Conservation (phyloP, 2,797 vertebrate genomes). For the Gymnocypris eckloni region DNA sequence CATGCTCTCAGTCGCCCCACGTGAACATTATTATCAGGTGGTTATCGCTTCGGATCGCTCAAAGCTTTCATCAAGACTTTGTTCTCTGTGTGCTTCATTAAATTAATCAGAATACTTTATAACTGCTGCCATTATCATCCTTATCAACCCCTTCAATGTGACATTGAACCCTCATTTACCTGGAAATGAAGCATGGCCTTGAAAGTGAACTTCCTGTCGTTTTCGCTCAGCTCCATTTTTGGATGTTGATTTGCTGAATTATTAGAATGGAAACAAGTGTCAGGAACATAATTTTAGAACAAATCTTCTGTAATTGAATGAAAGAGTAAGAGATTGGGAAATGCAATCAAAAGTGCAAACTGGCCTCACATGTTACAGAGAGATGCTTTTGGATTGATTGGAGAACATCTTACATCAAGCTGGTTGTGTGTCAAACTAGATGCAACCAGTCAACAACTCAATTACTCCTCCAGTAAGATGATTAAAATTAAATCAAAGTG, state of each 20-base stretch:
- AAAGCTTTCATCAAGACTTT: constrained; percentile 51
- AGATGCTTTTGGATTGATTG: constrained; percentile 20
- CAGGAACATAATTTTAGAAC: neutral
- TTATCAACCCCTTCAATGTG: constrained; percentile 12
- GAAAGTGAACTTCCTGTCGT: constrained; percentile 55
- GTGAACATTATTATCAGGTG: constrained; percentile 68
- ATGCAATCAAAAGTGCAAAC: constrained; percentile 8
- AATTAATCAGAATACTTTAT: constrained; percentile 61
- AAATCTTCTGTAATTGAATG: neutral
- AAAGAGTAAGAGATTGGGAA: neutral
- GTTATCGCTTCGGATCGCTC: constrained; percentile 47
- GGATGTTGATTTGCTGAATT: neutral
- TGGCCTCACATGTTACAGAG: constrained; percentile 24
- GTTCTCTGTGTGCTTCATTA: constrained; percentile 58
- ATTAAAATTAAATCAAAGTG: constrained; percentile 6
- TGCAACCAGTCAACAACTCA: neutral
- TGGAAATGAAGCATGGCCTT: constrained; percentile 65
- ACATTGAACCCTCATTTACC: constrained; percentile 37
- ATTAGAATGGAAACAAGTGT: neutral
- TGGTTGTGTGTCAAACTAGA: neutral
- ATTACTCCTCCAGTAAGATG: neutral
- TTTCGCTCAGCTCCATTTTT: neutral
- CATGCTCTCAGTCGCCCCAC: constrained; percentile 45
- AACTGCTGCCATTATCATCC: constrained; percentile 33
- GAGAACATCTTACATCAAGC: neutral